These are phyloP conservation scores for Python bivittatus DNA, from an alignment of 2,113 vertebrate species.

Conservation along the genomic window DNA sequence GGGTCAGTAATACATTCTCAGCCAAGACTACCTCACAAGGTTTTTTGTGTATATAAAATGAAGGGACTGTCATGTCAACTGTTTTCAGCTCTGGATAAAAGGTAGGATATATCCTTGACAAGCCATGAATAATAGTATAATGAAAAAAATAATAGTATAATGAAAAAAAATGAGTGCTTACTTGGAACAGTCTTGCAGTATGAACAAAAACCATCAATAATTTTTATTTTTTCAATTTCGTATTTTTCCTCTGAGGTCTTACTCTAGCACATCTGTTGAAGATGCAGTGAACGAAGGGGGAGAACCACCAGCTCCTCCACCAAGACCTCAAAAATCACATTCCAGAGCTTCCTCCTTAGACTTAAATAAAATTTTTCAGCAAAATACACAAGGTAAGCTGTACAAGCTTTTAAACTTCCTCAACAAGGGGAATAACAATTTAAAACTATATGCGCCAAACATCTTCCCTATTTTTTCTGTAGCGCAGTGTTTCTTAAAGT, in stretches of 20 bases:
- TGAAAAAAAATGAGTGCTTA: not conserved
- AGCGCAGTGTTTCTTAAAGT: not conserved
- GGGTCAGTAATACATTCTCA: not conserved
- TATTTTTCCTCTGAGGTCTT: slow-evolving; percentile 81
- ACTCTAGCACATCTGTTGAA: slow-evolving; percentile 93
- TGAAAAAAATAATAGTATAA: not conserved
- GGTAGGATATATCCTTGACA: not conserved
- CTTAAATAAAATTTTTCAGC: slow-evolving; percentile 95
- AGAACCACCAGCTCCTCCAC: slow-evolving; percentile 93
- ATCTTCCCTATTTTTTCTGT: not conserved
- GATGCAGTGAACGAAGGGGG: slow-evolving; percentile 92
- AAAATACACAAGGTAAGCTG: slow-evolving; percentile 81
- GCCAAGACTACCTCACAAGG: not conserved
- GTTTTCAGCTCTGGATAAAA: not conserved
- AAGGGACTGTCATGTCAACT: not conserved
- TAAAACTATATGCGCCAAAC: not conserved
- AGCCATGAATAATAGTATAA: not conserved
- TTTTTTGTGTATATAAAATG: not conserved
- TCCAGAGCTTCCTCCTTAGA: slow-evolving; percentile 97
- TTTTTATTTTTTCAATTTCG: slow-evolving; percentile 26
- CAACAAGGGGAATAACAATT: not conserved
- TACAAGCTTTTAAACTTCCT: slow-evolving; percentile 18
- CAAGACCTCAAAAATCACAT: slow-evolving; percentile 93
- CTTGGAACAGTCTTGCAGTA: slow-evolving; percentile 27
- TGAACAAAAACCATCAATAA: slow-evolving; percentile 19